A percentile compares a stretch with the other conserved stretches of the same genome.
These are phyloP conservation scores for Julus scanicus DNA, from an alignment of 2,888 invertebrate genomes.

Conservation along the genomic window DNA sequence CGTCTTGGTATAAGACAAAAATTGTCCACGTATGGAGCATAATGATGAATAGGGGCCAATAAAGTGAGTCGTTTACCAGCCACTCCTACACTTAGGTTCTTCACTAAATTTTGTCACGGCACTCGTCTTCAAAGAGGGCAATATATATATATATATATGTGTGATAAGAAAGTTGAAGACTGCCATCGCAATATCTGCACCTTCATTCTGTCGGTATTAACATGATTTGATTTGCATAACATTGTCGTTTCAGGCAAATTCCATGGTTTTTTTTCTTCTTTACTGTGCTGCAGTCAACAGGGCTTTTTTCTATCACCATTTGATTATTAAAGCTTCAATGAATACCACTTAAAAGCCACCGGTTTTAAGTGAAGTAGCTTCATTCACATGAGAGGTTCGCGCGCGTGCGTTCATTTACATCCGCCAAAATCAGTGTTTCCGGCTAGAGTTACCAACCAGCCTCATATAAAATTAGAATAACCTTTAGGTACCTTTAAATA, in stretches of 20 bases:
- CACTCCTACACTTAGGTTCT: conserved; percentile 11
- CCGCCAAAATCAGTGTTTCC: too few relatives aligned
- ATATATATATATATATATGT: too few relatives aligned
- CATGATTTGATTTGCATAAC: conserved; percentile 45
- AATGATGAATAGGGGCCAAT: conserved; percentile 43
- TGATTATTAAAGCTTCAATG: background rate
- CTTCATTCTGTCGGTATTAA: conserved; percentile 41
- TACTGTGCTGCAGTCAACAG: background rate
- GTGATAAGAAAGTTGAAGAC: conserved; percentile 41
- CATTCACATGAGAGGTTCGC: background rate
- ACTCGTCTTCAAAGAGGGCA: conserved; percentile 17
- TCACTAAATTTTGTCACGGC: background rate
- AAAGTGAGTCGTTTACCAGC: conserved; percentile 30
- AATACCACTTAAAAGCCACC: background rate
- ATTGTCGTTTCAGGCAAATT: conserved; percentile 45
- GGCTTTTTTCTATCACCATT: background rate
- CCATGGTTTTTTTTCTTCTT: background rate
- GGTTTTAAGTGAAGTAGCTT: background rate
- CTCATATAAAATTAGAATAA: too few relatives aligned
- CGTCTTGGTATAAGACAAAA: conserved; percentile 8
- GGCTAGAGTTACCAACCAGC: too few relatives aligned
- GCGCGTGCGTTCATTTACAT: too few relatives aligned
- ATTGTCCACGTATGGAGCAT: conserved; percentile 44
- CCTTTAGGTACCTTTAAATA: too few relatives aligned
- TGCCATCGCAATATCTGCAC: conserved; percentile 45